These are phyloP conservation scores for Andrena haemorrhoa DNA, from an alignment of 2,888 invertebrate species.

Conservation along the genomic window DNA sequence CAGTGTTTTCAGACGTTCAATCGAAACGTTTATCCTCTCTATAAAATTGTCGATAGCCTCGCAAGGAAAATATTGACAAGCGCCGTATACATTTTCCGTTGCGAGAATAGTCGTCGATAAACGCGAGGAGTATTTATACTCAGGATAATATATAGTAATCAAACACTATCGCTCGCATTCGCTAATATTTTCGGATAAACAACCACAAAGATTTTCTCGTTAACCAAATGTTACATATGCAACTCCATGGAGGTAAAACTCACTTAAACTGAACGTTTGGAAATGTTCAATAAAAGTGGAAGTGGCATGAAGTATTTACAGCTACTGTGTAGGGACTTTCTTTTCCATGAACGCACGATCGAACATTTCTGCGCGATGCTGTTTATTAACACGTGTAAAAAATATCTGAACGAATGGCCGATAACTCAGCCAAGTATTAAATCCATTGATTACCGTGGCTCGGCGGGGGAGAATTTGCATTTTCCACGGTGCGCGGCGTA, in stretches of 20 bases:
- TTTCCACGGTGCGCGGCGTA: constrained; percentile 5
- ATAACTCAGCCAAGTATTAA: constrained; percentile 3
- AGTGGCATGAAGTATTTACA: background rate
- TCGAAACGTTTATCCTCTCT: constrained; percentile 24
- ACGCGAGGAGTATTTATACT: background rate
- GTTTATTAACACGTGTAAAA: background rate
- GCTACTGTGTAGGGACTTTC: background rate
- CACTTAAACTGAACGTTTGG: no score
- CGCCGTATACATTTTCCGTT: background rate
- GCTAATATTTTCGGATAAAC: background rate
- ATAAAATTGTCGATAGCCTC: constrained; percentile 21
- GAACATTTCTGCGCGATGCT: background rate
- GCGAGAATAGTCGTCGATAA: background rate
- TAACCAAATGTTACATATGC: background rate
- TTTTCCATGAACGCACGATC: background rate
- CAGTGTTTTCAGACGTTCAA: constrained; percentile 14
- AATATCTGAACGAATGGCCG: background rate
- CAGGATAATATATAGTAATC: background rate
- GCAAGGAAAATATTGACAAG: constrained; percentile 19
- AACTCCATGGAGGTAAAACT: no score
- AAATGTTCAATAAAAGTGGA: background rate
- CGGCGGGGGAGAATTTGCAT: constrained; percentile 23
- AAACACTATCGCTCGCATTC: background rate
- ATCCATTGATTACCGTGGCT: constrained; percentile 14
- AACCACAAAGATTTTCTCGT: background rate